These are phyloP conservation scores for Allobates femoralis DNA, from an alignment of 2,797 vertebrate genomes.

Conservation along the genomic window DNA sequence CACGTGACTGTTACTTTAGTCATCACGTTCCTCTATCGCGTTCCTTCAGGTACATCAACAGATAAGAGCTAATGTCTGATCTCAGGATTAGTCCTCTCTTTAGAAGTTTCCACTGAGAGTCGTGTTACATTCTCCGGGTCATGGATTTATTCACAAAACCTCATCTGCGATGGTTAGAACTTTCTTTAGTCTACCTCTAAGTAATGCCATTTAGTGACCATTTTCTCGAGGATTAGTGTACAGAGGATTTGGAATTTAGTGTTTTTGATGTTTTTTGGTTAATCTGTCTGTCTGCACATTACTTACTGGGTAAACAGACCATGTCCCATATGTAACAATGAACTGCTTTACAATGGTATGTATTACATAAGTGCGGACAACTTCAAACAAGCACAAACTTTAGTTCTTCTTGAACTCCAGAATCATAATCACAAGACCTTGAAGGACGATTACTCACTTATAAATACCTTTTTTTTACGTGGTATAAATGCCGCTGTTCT, in stretches of 20 bases:
- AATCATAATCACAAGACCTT: background rate
- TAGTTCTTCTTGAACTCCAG: background rate
- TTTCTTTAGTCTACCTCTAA: background rate
- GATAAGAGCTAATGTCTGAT: background rate
- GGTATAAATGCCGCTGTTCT: too few relatives aligned
- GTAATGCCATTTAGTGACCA: background rate
- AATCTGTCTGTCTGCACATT: background rate
- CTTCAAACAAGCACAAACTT: background rate
- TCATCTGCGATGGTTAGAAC: background rate
- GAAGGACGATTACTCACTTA: too few relatives aligned
- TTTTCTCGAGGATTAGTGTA: background rate
- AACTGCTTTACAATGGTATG: background rate
- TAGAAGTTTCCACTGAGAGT: background rate
- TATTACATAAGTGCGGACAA: background rate
- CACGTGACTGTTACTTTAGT: conserved; percentile 14
- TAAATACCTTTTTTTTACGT: too few relatives aligned
- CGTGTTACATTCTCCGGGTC: conserved; percentile 22
- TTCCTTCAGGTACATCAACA: conserved; percentile 41
- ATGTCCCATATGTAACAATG: background rate
- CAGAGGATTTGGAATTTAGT: background rate
- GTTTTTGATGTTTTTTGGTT: background rate
- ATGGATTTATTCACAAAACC: background rate
- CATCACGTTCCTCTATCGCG: background rate
- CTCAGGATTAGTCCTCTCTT: conserved; percentile 37
- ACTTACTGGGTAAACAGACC: background rate